Evolutionary conservation across 2,113 vertebrate genomes (phyloP), one percentile per base, ranked within the genome.

Genomic region (Grantiella picta): DNA sequence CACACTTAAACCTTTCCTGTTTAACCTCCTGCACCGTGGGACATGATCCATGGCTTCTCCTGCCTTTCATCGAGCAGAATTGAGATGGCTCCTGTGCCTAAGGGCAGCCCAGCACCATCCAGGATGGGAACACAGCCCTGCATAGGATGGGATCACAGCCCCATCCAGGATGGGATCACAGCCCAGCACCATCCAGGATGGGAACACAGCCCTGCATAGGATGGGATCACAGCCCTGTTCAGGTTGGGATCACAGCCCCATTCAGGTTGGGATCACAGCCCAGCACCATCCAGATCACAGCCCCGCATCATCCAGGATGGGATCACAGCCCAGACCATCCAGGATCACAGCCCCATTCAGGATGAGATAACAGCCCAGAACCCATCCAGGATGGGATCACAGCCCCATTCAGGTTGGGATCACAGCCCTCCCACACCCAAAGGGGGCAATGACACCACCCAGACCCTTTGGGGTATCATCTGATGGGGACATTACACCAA

Each of bases 1-100:
- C 76, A 82, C 77, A 82, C 94, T 91, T 89, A 86, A 94, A 89
- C 65, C 86, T 82, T 90, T 53, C 28, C 95, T 92, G 91, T 86
- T 97, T 91, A 94, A 96, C 89, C 94, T 92, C 91, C 92, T 54
- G 82, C 86, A 60, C 81, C 53, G 0, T 4, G 71, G 78, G 95
- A 96, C 82, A 57, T 1, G 56, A 76, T 94, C 95, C 60, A 23
- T 1, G 40, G 81, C 89, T 88, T 40, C 83, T 56, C 63, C 24
- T 45, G n/a, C 10, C 70, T 89, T 68, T 53, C 19, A 33, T 0
- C 1, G 1, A 86, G 88, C 73, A 84, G 90, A 70, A n/a, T 87
- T 35, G 68, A 85, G 83, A 89, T 65, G n/a, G 35, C 8, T 79
- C 54, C 42, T 0, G 5, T 0, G 12, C 61, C 60, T 20, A 75